Base-by-base conservation (phyloP, 2,113 vertebrate genomes). In the Thunnus thynnus region DNA sequence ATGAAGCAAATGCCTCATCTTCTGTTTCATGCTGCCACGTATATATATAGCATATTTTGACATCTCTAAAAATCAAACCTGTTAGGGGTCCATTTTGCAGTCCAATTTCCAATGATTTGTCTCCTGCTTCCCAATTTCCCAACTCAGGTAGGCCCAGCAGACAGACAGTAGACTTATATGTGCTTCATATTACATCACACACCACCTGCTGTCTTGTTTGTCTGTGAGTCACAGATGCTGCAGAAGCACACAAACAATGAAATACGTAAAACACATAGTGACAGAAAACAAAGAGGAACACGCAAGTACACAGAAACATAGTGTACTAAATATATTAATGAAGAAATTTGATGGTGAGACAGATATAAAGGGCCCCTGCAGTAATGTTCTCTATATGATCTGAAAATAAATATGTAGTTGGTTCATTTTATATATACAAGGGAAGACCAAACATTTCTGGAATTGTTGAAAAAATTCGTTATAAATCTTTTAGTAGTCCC, bases 191-290 rank as follows among this genome's bases (percentile, higher is more conserved):
- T n/a, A 88, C 86, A 88, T 92, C 88, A 90, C 73, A 64, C 27
- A 79, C 83, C 81, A 69, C 90, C 90, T 81, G 81, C 88, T 78
- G 87, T 58, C 54, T 48, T 74, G 79, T 86, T 57, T 82, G 58
- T 66, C 78, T 85, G 77, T 87, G 90, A 90, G 83, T 92, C 87
- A 92, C 76, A 56, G 76, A 76, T 72, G 71, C 82, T 22, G 80
- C 50, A 65, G 65, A 84, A 67, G 76, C 52, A 85, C 74, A 79
- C 84, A 85, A 75, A 88, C 66, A 70, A 61, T 63, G 64, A 82
- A 75, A 80, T 71, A 64, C 48, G 75, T 62, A 25, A 79, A 82
- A 86, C 65, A 60, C 70, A 72, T 62, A 78, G 80, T 85, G 86
- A 91, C 85, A 82, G 78, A 78, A 77, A 82, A 84, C 77, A 84